Percentiles rank a stretch among this genome's conserved stretches.
These are phyloP conservation scores for Eumaeus atala DNA, from an alignment of 1,140 invertebrate genomes.

Conservation along the genomic window DNA sequence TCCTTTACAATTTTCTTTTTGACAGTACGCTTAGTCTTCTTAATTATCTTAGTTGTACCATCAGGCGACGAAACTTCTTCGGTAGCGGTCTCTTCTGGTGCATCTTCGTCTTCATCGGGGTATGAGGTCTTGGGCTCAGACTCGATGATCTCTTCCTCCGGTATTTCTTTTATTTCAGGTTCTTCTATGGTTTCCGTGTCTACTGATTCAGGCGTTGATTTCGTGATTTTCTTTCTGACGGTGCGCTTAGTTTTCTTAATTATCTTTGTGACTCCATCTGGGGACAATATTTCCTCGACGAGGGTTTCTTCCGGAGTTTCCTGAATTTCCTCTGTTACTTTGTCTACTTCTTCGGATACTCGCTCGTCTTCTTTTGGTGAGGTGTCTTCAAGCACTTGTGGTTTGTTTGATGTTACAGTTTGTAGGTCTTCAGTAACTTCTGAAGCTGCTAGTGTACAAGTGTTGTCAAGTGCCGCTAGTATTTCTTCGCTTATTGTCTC, in stretches of 20 bases:
- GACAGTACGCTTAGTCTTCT: conserved; percentile 56
- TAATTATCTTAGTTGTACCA: conserved; percentile 48
- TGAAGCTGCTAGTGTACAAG: too few species aligned
- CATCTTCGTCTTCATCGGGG: not conserved
- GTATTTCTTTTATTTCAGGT: not conserved
- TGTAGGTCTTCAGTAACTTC: too few species aligned
- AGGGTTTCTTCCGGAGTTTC: conserved; percentile 25
- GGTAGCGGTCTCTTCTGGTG: not conserved
- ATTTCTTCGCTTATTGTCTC: too few species aligned
- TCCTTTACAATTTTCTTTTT: conserved; percentile 58
- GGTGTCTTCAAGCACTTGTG: conserved; percentile 21
- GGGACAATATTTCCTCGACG: conserved; percentile 20
- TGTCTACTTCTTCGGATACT: not conserved
- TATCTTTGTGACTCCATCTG: not conserved
- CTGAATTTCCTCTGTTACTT: not conserved
- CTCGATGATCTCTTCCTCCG: not conserved
- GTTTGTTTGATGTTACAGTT: too few species aligned
- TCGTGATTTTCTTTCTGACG: conserved; percentile 37
- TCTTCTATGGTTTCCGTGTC: not conserved
- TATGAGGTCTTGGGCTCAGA: not conserved
- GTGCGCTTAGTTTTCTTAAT: conserved; percentile 17
- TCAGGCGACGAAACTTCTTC: conserved; percentile 6
- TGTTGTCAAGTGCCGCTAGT: too few species aligned
- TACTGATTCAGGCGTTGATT: conserved; percentile 15
- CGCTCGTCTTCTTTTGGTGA: too few species aligned